Conservation (phyloP, 1,140 invertebrate species). For the Asbolus verrucosus region DNA sequence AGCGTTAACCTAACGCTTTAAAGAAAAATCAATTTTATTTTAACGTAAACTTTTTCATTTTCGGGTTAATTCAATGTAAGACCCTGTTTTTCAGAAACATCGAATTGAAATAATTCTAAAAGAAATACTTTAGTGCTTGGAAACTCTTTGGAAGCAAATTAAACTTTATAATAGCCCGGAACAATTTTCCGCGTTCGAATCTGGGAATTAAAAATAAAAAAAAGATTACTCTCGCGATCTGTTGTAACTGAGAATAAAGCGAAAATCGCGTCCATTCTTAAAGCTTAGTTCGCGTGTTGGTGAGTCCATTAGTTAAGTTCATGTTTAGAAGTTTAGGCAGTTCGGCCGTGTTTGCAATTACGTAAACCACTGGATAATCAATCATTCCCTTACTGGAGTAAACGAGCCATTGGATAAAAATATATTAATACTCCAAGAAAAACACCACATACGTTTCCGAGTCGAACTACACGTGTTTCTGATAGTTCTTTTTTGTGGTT, state of each 20-base stretch:
- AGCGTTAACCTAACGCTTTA: too few species aligned
- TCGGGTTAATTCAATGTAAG: too few species aligned
- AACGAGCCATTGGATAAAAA: constrained; percentile 46
- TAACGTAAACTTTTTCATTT: too few species aligned
- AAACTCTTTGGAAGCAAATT: constrained; percentile 34
- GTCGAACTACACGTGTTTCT: constrained; percentile 13
- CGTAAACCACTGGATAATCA: constrained; percentile 50
- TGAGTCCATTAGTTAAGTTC: constrained; percentile 51
- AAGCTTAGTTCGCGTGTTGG: constrained; percentile 46
- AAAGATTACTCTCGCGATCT: constrained; percentile 16
- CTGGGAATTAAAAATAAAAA: constrained; percentile 30
- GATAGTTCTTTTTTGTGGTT: too few species aligned
- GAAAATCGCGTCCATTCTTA: constrained; percentile 38
- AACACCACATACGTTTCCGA: constrained; percentile 18
- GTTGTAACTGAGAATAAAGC: constrained; percentile 18
- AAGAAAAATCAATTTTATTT: too few species aligned
- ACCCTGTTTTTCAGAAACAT: constrained; percentile 24
- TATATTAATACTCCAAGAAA: constrained; percentile 41
- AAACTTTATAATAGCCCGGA: constrained; percentile 36
- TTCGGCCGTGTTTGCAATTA: constrained; percentile 49
- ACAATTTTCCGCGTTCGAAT: constrained; percentile 31
- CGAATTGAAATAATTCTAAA: constrained; percentile 28
- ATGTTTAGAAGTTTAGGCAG: constrained; percentile 50
- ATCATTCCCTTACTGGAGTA: constrained; percentile 47
- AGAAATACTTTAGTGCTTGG: constrained; percentile 35